phyloP scores from a whole-genome alignment of 2,888 invertebrate genomes.

The Apodemia zela region DNA sequence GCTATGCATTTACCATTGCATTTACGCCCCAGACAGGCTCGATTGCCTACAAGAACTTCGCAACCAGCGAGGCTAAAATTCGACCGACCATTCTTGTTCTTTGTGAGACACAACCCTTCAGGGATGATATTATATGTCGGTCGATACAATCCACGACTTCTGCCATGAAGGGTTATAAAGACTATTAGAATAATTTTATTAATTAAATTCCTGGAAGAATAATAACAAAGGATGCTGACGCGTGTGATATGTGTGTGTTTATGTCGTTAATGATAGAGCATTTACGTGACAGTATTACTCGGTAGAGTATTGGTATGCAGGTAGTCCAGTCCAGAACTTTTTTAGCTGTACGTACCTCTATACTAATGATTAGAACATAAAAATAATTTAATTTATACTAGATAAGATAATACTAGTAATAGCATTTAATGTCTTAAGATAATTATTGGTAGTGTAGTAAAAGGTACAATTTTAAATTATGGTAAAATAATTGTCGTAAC shows the following conservation, averaged over 20 bases:
- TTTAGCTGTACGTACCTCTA: constrained; percentile 39
- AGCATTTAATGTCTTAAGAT: background rate
- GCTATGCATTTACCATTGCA: constrained; percentile 83
- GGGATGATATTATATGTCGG: constrained; percentile 94
- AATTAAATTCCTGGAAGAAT: constrained; percentile 67
- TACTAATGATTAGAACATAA: constrained; percentile 39
- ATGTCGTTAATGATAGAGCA: constrained; percentile 58
- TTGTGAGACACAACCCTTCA: constrained; percentile 94
- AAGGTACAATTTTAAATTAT: constrained; percentile 40
- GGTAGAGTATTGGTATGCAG: constrained; percentile 55
- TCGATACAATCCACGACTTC: constrained; percentile 90
- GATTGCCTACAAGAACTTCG: constrained; percentile 83
- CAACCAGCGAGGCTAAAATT: constrained; percentile 86
- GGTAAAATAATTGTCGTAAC: background rate
- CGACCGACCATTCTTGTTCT: constrained; percentile 93
- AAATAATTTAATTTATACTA: constrained; percentile 14
- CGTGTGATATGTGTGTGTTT: constrained; percentile 64
- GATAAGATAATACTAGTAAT: constrained; percentile 46
- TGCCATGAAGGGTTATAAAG: constrained; percentile 82
- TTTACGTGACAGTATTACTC: constrained; percentile 77
- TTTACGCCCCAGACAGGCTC: constrained; percentile 85
- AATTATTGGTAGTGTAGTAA: constrained; percentile 44
- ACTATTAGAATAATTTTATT: constrained; percentile 73
- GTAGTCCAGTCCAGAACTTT: constrained; percentile 38
- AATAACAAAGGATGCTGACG: constrained; percentile 70